Conservation (phyloP, 1,140 invertebrate species). For the Drosophila punjabiensis region DNA sequence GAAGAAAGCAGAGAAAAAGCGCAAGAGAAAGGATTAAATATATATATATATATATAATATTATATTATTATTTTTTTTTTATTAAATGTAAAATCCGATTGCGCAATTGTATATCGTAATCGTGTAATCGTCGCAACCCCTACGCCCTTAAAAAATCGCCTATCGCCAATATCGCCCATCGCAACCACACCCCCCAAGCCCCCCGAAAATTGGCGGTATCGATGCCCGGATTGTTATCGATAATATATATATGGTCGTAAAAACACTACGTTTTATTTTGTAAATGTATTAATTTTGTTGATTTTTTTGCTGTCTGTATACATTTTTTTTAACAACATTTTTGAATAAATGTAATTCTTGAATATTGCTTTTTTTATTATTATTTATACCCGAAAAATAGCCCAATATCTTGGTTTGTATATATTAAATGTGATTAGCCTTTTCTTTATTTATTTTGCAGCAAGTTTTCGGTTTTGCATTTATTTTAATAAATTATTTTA, state of each 20-base stretch:
- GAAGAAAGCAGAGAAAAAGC: constrained; percentile 1
- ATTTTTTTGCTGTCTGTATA: constrained; percentile 84
- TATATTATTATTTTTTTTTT: constrained; percentile 23
- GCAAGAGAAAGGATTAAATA: constrained; percentile 35
- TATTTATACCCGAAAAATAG: too few relatives aligned
- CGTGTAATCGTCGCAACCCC: constrained; percentile 35
- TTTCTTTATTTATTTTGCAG: neutral
- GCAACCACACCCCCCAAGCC: neutral
- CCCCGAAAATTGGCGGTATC: constrained; percentile 55
- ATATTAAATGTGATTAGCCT: neutral
- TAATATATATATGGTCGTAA: constrained; percentile 72
- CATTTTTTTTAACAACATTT: constrained; percentile 82
- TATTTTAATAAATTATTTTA: too few relatives aligned
- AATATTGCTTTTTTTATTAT: constrained; percentile 36
- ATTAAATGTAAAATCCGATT: constrained; percentile 36
- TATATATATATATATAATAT: constrained; percentile 25
- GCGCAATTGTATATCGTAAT: constrained; percentile 47
- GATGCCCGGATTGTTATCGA: constrained; percentile 71
- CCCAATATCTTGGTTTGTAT: constrained; percentile 44
- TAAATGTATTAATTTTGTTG: constrained; percentile 84
- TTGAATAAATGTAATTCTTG: constrained; percentile 83
- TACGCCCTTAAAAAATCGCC: too few relatives aligned
- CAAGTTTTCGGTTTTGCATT: neutral
- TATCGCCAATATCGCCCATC: constrained; percentile 44
- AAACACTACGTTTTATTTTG: constrained; percentile 74